Conservation (phyloP, 2,888 invertebrate species). For the Chrysolina haemoptera region DNA sequence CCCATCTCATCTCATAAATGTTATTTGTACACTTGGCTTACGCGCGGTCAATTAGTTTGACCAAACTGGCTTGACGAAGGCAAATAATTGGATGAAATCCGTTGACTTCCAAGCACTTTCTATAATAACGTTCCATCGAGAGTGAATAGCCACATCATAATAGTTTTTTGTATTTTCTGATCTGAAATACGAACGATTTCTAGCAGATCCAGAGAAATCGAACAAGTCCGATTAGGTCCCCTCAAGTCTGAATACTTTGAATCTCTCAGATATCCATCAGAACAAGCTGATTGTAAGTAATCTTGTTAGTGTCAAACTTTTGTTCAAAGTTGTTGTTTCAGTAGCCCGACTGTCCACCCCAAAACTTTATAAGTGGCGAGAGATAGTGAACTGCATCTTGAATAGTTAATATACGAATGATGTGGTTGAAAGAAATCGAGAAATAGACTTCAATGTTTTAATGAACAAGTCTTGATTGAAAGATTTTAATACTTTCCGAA, state of each 20-base stretch:
- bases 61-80: too few relatives aligned
- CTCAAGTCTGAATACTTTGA: neutral
- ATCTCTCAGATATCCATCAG: neutral
- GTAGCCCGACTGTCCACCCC: neutral
- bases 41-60: too few relatives aligned
- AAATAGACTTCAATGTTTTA: neutral
- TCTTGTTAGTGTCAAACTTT: neutral
- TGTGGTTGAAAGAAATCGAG: neutral
- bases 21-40: too few relatives aligned
- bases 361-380: neutral
- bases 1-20: too few relatives aligned
- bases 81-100: too few relatives aligned
- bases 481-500: too few relatives aligned
- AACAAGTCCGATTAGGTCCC: neutral
- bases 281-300: neutral
- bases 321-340: constrained; percentile 1
- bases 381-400: neutral
- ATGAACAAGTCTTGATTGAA: too few relatives aligned
- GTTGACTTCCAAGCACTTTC: too few relatives aligned
- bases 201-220: neutral
- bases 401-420: neutral
- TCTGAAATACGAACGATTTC: neutral
- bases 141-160: too few relatives aligned
- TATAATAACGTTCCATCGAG: too few relatives aligned
- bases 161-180: too few relatives aligned